phyloP scores from a whole-genome alignment of 2,113 vertebrate species.

The Gorilla gorilla region DNA sequence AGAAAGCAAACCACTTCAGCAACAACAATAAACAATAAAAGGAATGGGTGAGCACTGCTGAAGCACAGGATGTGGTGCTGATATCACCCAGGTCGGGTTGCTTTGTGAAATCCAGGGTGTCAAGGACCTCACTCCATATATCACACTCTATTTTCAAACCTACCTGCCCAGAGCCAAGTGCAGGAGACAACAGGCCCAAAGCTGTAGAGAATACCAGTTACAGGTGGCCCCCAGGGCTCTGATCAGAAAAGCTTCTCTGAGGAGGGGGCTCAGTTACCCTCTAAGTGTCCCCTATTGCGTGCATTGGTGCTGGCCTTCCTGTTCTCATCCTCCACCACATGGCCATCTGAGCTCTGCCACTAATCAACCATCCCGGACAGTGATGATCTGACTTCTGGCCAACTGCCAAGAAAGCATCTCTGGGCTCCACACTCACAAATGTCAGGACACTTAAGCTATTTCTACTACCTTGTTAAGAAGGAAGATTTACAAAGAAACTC shows the following conservation, averaged over 20 bases:
- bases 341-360: slow-evolving; percentile 18
- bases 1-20: slow-evolving; percentile 25
- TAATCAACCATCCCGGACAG: slow-evolving; percentile 11
- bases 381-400: slow-evolving; percentile 42
- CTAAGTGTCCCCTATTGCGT: background rate
- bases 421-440: slow-evolving; percentile 16
- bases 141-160: slow-evolving; percentile 41
- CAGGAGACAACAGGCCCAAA: background rate
- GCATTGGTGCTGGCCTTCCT: background rate
- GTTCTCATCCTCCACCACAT: background rate
- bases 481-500: slow-evolving; percentile 40
- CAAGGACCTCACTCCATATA: background rate
- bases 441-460: slow-evolving; percentile 27
- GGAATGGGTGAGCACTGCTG: background rate
- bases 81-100: background rate
- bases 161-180: background rate
- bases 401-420: slow-evolving; percentile 19
- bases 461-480: slow-evolving; percentile 23
- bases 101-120: slow-evolving; percentile 9
- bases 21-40: slow-evolving; percentile 45
- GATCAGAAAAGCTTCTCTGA: background rate
- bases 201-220: background rate
- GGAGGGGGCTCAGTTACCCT: background rate
- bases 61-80: background rate
- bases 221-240: background rate